These are phyloP conservation scores for Microcebus jonahi DNA, from an alignment of 2,113 vertebrate genomes.

Conservation along the genomic window DNA sequence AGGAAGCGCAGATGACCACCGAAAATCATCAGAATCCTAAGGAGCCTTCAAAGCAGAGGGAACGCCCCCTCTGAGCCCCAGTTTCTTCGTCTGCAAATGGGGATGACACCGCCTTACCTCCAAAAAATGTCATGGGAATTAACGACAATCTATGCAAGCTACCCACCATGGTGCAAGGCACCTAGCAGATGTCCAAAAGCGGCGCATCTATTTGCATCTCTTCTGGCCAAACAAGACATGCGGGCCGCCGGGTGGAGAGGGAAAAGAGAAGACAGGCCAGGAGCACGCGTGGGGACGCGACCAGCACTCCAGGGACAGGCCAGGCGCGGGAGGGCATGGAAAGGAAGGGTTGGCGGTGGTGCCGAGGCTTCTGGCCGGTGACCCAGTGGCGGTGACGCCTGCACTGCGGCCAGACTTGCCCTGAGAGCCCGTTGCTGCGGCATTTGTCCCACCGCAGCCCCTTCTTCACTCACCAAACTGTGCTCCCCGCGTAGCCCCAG, in stretches of 20 bases:
- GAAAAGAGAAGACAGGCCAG: neutral
- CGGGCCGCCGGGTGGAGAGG: neutral
- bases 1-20: neutral
- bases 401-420: neutral
- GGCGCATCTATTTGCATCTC: neutral
- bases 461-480: neutral
- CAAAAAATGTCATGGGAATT: neutral
- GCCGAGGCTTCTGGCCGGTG: neutral
- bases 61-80: neutral
- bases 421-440: neutral
- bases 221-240: neutral
- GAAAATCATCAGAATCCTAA: neutral
- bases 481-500: fast-evolving
- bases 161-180: neutral
- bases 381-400: fast-evolving
- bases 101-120: neutral
- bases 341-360: fast-evolving
- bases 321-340: neutral
- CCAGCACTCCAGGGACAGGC: neutral
- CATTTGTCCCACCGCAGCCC: neutral
- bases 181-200: neutral
- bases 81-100: neutral
- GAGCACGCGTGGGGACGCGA: neutral
- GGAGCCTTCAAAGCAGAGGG: neutral
- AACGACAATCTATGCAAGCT: neutral